Conservation (phyloP, 2,113 vertebrate species). For the Phrynosoma blainvillii region DNA sequence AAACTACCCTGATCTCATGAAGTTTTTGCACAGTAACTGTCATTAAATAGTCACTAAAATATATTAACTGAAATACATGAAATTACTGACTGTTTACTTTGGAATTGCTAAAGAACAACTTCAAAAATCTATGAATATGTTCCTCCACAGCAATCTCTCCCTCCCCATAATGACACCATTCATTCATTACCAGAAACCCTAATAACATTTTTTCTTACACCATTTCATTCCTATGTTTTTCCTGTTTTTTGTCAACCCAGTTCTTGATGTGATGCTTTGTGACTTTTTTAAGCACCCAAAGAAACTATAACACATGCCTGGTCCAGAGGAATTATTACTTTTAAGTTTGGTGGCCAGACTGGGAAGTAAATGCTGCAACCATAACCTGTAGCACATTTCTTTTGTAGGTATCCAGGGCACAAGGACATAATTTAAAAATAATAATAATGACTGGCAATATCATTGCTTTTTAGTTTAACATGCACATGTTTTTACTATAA, state of each 20-base stretch:
- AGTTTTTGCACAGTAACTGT: neutral
- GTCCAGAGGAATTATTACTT: neutral
- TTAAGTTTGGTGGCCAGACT: too few species aligned
- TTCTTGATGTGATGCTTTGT: neutral
- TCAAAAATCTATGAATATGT: slow-evolving; percentile 11
- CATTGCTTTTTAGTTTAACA: too few species aligned
- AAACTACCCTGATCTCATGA: neutral
- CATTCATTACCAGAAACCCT: neutral
- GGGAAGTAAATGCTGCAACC: too few species aligned
- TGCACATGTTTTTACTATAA: too few species aligned
- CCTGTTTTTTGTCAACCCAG: neutral
- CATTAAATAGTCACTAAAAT: slow-evolving; percentile 9
- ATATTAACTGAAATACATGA: neutral
- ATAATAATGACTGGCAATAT: too few species aligned
- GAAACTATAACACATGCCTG: neutral
- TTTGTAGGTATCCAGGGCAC: too few species aligned
- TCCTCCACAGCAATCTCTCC: neutral
- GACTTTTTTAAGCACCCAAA: neutral
- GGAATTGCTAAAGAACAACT: neutral
- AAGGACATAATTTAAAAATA: too few species aligned
- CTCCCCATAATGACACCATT: neutral
- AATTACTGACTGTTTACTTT: neutral
- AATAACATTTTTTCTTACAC: neutral
- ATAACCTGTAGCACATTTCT: too few species aligned
- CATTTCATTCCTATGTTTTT: neutral